Base-by-base conservation (phyloP, 1,140 invertebrate genomes). In the Drosophila bifasciata region DNA sequence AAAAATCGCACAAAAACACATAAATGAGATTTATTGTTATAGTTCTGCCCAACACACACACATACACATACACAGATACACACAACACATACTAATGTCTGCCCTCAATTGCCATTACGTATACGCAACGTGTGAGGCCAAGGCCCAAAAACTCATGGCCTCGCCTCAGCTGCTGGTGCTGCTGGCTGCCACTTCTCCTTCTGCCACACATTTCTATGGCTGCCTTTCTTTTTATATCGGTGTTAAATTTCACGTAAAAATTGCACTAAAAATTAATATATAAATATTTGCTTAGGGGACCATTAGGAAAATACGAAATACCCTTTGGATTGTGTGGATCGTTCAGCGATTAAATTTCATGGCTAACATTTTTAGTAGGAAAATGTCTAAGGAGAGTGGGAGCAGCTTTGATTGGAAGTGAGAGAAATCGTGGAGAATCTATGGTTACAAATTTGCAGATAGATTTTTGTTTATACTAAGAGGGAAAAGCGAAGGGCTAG, bases 1-100 rank as follows among this genome's bases (percentile, higher is more conserved):
- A 86, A 85, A 85, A 85, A 86, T 86, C 68, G 81, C 81, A 81
- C 81, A 86, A 81, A 85, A 85, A 81, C 73, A 81, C 73, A 85
- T 85, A 77, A 85, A 80, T 74, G 77, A 86, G 81, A 86, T 85
- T 85, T 85, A 86, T 85, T 69, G 63, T 77, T 81, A 86, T 81
- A 81, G 81, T 81, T 77, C 57, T 19, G 19, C 19, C 48, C 9
- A 32, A 32, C 9, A 45, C 51, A 15, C 61, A 32, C 49, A 53
- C 51, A 48, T 36, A 32, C 41, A 44, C 63, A 40, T 32, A 50
- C 51, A 40, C 48, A 23, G 19, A 46, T 21, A 21, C 19, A 2
- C 19, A 21, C 19, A 21, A 3, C 2, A 0, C 23, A 28, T 9
- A 9, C 28, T 28, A 8, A 9, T 28, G 8, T 55, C 17, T 28